Percentiles rank a stretch among this genome's conserved stretches.
phyloP scores from a whole-genome alignment of 2,113 vertebrate species.

The Sisor rabdophorus region DNA sequence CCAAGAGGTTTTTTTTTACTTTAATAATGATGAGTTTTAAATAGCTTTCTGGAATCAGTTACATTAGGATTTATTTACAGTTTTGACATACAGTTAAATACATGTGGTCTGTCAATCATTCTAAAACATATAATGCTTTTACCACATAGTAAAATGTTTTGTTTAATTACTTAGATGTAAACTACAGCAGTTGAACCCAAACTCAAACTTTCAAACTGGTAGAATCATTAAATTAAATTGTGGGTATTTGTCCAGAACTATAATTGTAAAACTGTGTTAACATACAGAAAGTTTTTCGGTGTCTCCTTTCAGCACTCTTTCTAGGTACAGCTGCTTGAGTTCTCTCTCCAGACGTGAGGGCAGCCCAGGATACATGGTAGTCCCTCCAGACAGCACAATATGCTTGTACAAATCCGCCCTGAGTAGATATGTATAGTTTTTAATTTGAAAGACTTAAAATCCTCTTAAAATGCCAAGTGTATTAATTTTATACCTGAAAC shows the following conservation, averaged over 20 bases:
- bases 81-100: background rate
- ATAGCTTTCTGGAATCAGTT: slow-evolving; percentile 19
- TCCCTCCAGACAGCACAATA: slow-evolving; percentile 84
- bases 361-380: slow-evolving; percentile 64
- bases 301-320: slow-evolving; percentile 83
- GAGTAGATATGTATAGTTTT: background rate
- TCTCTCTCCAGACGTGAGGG: slow-evolving; percentile 64
- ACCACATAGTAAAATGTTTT: background rate
- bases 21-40: slow-evolving; percentile 34
- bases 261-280: background rate
- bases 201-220: background rate
- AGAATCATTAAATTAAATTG: background rate
- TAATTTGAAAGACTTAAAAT: background rate
- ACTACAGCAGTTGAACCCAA: background rate
- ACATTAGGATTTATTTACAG: background rate
- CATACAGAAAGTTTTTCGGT: slow-evolving; percentile 84
- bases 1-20: slow-evolving; percentile 8
- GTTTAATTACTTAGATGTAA: background rate
- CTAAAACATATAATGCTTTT: background rate
- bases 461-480: background rate
- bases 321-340: slow-evolving; percentile 85
- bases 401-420: slow-evolving; percentile 88
- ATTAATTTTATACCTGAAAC: background rate
- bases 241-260: background rate
- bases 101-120: background rate